Evolutionary conservation across 2,888 invertebrate genomes (phyloP), one percentile per base, ranked within the genome.

Genomic region (Ophraella communa): DNA sequence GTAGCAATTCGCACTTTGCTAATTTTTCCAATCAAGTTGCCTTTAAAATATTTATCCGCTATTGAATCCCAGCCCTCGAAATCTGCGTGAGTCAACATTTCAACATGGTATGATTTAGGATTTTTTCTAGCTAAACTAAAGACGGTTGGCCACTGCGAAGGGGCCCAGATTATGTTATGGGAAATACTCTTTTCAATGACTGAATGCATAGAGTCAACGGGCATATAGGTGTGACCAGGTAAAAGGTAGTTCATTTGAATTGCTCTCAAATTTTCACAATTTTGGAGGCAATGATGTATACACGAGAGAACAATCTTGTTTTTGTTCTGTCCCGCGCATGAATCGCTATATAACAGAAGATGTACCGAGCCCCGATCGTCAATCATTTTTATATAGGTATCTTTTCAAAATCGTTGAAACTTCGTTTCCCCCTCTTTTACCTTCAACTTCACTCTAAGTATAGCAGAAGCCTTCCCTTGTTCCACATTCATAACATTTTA

Each of bases 401-500:
- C n/a, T n/a, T 27, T 5, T 27, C 11, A 33, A 1, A 33, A 11
- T 33, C 11, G 33, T 33, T 11, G 11, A 7, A 33, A 33, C 11
- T 10, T 33, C 33, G 10, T 33, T 33, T 33, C 11, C 33, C 11
- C 33, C 33, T 11, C 33, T 33, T 11, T 10, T 11, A 0, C 33
- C 33, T 11, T 33, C 33, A 1, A 4, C n/a, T 33, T 33, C 3
- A 33, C 11, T n/a, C 33, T n/a, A 33, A n/a, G 3, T 33, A 3
- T n/a, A 33, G 3, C 33, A 33, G 33, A n/a, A 33, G 8, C 33
- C 33, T 21, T 74, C 66, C 64, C 61, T 39, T 33, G 58, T 59
- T 42, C 54, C 54, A 7, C 53, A 30, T 53, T 59, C 64, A 24
- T 64, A 59, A 53, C 62, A 66, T 61, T 62, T 73, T 20, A 70